Percentiles rank a stretch among this genome's conserved stretches.
phyloP scores from a whole-genome alignment of 2,888 invertebrate species.

The Ctenicera cuprea region DNA sequence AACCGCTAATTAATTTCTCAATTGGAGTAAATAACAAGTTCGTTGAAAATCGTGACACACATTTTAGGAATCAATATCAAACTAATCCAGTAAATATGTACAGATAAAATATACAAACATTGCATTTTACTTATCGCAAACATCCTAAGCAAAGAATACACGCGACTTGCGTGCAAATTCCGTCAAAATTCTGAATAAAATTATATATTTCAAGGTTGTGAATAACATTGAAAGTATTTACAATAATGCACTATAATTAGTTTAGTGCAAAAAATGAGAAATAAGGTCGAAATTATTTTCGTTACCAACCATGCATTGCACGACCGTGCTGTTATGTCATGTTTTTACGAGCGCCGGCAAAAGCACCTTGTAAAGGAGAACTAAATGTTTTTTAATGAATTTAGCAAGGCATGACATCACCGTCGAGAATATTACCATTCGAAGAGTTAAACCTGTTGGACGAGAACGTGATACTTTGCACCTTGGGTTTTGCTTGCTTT shows the following conservation, averaged over 20 bases:
- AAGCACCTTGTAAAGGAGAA: conserved; percentile 41
- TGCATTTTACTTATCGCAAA: conserved; percentile 1
- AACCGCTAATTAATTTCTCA: no score
- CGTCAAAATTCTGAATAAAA: background rate
- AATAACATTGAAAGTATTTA: background rate
- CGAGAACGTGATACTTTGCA: conserved; percentile 44
- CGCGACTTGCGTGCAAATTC: background rate
- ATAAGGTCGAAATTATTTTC: conserved; percentile 12
- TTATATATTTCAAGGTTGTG: background rate
- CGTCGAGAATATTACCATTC: conserved; percentile 51
- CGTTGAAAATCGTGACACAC: no score
- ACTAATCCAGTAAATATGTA: no score
- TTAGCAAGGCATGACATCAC: conserved; percentile 52
- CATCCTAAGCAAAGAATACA: background rate
- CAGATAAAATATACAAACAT: no score
- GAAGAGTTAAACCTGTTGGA: conserved; percentile 48
- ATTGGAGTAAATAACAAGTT: no score
- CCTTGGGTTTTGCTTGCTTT: conserved; percentile 35
- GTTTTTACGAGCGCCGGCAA: conserved; percentile 22
- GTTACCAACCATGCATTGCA: conserved; percentile 9
- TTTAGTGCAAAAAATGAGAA: background rate
- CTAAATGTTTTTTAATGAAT: conserved; percentile 50
- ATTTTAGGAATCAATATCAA: no score
- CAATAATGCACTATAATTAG: background rate
- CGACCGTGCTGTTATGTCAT: background rate